phyloP scores from a whole-genome alignment of 1,140 invertebrate species.

The Aphelenchoides fujianensis region DNA sequence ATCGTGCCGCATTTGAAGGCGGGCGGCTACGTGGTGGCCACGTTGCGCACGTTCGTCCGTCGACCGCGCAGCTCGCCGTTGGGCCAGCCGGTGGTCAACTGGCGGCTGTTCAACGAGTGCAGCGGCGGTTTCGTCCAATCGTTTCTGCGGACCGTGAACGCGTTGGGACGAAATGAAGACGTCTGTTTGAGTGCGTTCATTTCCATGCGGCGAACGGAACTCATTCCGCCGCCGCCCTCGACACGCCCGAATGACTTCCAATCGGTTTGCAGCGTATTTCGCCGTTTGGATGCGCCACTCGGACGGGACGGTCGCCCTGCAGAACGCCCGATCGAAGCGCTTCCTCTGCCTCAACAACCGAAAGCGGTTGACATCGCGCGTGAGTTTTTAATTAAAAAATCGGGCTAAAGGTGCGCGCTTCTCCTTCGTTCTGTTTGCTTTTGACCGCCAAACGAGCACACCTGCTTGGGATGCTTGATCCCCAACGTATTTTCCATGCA shows the following conservation, averaged over 20 bases:
- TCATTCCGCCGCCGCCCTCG: too few relatives aligned
- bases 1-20: background rate
- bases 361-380: background rate
- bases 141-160: constrained; percentile 18
- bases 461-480: background rate
- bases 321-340: constrained; percentile 5
- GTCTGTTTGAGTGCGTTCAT: constrained; percentile 14
- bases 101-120: constrained; percentile 13
- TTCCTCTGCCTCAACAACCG: constrained; percentile 14
- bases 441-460: background rate
- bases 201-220: background rate
- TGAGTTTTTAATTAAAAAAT: constrained; percentile 1
- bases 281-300: background rate
- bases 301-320: constrained; percentile 3
- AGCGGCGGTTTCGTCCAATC: constrained; percentile 15
- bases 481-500: constrained; percentile 5
- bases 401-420: background rate
- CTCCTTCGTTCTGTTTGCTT: background rate
- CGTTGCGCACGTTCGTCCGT: constrained; percentile 14
- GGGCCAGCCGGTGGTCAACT: constrained; percentile 8
- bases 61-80: background rate
- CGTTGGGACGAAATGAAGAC: background rate
- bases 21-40: background rate
- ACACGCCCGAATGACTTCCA: too few relatives aligned
- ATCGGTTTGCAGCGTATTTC: background rate